phyloP scores from a whole-genome alignment of 2,797 vertebrate species.

The Phataginus tetradactyla region DNA sequence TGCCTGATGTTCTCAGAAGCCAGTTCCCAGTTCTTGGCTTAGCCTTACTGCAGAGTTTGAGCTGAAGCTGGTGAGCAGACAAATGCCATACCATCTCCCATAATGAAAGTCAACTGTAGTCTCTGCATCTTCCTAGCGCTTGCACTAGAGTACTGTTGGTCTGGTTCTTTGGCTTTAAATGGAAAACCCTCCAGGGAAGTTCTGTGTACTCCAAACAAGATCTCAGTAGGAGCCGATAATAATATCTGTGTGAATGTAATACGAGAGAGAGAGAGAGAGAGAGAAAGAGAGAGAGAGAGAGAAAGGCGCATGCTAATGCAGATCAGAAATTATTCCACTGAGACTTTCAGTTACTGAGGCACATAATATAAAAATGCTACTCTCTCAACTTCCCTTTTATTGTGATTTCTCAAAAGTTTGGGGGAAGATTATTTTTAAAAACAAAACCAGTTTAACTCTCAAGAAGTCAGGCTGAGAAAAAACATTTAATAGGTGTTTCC shows the following conservation, averaged over 20 bases:
- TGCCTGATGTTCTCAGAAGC: constrained; percentile 82
- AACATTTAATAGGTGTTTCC: constrained; percentile 53
- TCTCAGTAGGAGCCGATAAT: constrained; percentile 84
- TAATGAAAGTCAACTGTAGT: constrained; percentile 73
- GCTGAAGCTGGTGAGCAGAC: constrained; percentile 74
- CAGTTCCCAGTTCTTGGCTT: constrained; percentile 71
- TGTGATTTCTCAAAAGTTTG: constrained; percentile 60
- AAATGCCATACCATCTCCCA: constrained; percentile 75
- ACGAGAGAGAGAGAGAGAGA: constrained; percentile 78
- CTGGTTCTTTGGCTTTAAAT: constrained; percentile 79
- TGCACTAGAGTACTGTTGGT: constrained; percentile 74
- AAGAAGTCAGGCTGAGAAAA: constrained; percentile 46
- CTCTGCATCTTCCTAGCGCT: constrained; percentile 79
- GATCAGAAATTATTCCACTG: constrained; percentile 84
- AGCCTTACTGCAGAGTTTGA: constrained; percentile 72
- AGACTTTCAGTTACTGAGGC: constrained; percentile 63
- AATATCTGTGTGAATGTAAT: constrained; percentile 76
- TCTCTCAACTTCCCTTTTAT: constrained; percentile 59
- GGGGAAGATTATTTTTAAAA: constrained; percentile 36
- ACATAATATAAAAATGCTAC: constrained; percentile 67
- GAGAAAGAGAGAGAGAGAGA: constrained; percentile 32
- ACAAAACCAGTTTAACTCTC: constrained; percentile 53
- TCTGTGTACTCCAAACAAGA: constrained; percentile 86
- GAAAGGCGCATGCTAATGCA: constrained; percentile 75
- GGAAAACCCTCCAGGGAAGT: constrained; percentile 85